Conservation (phyloP, 2,797 vertebrate species). For the Ctenopoma kingsleyae region DNA sequence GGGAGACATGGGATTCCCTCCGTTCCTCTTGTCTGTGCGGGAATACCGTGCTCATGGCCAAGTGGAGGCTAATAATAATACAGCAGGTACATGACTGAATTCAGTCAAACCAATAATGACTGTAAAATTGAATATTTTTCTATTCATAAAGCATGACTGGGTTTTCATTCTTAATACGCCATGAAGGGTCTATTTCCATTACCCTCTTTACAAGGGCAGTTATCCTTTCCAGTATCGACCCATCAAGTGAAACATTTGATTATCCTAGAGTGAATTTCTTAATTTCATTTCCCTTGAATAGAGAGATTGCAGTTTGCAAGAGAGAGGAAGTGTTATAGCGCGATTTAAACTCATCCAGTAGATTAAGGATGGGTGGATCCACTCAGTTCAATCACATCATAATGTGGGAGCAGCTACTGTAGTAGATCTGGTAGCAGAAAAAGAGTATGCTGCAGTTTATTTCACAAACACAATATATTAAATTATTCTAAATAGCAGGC, state of each 20-base stretch:
- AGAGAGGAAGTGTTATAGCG: conserved; percentile 71
- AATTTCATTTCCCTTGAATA: conserved; percentile 79
- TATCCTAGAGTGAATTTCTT: conserved; percentile 71
- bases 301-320: conserved; percentile 60
- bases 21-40: conserved; percentile 60
- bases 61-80: conserved; percentile 50
- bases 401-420: conserved; percentile 49
- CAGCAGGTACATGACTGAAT: conserved; percentile 62
- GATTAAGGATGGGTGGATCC: conserved; percentile 83
- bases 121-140: conserved; percentile 32
- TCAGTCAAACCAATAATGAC: conserved; percentile 27
- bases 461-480: conserved; percentile 45
- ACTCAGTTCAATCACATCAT: conserved; percentile 64
- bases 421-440: conserved; percentile 40
- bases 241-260: conserved; percentile 72
- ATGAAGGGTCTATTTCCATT: conserved; percentile 34
- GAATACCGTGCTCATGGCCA: conserved; percentile 51
- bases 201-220: conserved; percentile 46
- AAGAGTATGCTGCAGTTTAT: conserved; percentile 38
- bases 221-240: conserved; percentile 55
- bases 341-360: conserved; percentile 70
- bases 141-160: conserved; percentile 37
- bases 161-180: conserved; percentile 33
- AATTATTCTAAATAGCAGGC: conserved; percentile 66
- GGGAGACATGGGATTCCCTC: conserved; percentile 83